Percentiles rank a stretch among this genome's conserved stretches.
These are phyloP conservation scores for Liasis olivaceus DNA, from an alignment of 2,797 vertebrate genomes.

Conservation along the genomic window DNA sequence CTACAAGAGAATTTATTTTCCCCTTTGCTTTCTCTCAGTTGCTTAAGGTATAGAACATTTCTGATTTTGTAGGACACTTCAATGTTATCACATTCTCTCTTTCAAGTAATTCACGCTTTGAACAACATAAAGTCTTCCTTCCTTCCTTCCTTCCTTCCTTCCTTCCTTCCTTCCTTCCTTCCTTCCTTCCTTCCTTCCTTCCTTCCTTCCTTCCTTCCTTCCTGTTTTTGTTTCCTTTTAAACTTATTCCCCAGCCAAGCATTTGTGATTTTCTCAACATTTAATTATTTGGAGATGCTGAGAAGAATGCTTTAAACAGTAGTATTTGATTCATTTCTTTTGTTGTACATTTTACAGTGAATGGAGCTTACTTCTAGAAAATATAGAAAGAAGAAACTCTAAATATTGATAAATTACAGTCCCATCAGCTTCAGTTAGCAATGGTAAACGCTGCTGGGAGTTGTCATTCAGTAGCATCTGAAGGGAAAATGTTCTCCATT, in stretches of 20 bases:
- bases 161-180: not conserved
- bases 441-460: not conserved
- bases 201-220: not conserved
- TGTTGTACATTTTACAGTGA: not conserved
- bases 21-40: constrained; percentile 42
- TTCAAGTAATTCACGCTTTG: constrained; percentile 60
- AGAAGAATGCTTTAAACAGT: constrained; percentile 40
- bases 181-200: not conserved
- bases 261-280: constrained; percentile 52
- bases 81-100: constrained; percentile 68
- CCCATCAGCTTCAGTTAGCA: not conserved
- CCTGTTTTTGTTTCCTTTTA: constrained; percentile 40
- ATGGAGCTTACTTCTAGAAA: not conserved
- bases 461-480: not conserved
- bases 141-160: not conserved
- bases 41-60: constrained; percentile 53
- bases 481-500: not conserved
- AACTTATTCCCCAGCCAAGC: constrained; percentile 45
- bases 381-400: not conserved
- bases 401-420: not conserved
- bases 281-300: constrained; percentile 17
- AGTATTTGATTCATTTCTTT: constrained; percentile 48
- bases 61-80: constrained; percentile 70
- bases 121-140: constrained; percentile 34
- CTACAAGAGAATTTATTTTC: constrained; percentile 48